Percentiles rank a stretch among this genome's conserved stretches.
These are phyloP conservation scores for Acronicta psi DNA, from an alignment of 2,888 invertebrate genomes.

Conservation along the genomic window DNA sequence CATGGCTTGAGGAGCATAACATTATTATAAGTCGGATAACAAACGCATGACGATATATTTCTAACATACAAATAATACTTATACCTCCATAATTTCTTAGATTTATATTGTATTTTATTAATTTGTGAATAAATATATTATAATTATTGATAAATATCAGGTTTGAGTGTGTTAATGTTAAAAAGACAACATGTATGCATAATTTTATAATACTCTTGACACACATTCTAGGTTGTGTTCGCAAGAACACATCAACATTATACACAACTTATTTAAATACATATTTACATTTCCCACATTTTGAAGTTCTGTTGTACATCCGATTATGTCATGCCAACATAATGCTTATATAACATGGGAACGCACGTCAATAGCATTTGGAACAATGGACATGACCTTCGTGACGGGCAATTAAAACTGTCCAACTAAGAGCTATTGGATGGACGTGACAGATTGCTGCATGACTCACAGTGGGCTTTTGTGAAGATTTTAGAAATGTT, in stretches of 20 bases:
- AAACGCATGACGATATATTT: neutral
- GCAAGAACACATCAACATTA: neutral
- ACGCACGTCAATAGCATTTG: conserved; percentile 37
- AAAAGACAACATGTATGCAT: conserved; percentile 7
- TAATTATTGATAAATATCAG: conserved; percentile 2
- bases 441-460: conserved; percentile 37
- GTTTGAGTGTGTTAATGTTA: conserved; percentile 12
- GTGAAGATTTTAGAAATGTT: conserved; percentile 27
- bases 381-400: conserved; percentile 54
- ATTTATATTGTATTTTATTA: no score
- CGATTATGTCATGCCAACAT: conserved; percentile 41
- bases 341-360: conserved; percentile 36
- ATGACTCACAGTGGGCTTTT: conserved; percentile 37
- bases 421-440: conserved; percentile 35
- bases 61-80: no score
- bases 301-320: conserved; percentile 21
- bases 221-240: conserved; percentile 10
- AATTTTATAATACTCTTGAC: conserved; percentile 1
- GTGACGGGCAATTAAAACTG: conserved; percentile 48
- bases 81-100: no score
- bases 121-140: no score
- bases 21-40: neutral
- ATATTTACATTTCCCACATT: conserved; percentile 27
- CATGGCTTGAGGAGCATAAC: neutral
- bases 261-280: no score